These are phyloP conservation scores for Pristionchus entomophagus DNA, from an alignment of 2,888 invertebrate species.

Conservation along the genomic window DNA sequence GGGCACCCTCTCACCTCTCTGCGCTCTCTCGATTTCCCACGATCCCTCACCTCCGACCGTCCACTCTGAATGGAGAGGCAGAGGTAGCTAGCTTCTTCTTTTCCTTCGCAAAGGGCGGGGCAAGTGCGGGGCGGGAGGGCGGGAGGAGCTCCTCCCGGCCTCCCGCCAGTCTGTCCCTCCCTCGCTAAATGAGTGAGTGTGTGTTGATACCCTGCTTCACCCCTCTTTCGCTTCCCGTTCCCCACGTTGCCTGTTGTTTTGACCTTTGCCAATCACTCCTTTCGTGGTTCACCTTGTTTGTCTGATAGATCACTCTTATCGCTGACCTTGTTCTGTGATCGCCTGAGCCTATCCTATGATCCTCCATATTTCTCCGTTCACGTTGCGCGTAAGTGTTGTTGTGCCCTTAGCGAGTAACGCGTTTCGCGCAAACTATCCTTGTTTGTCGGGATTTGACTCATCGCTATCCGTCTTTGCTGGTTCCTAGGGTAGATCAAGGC, in stretches of 20 bases:
- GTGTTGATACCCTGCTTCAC: neutral
- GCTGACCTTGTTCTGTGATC: neutral
- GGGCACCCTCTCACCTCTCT: too few species aligned
- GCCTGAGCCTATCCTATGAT: too few species aligned
- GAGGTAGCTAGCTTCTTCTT: neutral
- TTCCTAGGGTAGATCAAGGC: too few species aligned
- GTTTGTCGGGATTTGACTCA: too few species aligned
- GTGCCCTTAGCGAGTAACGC: too few species aligned
- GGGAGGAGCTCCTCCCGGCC: neutral
- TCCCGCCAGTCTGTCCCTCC: neutral
- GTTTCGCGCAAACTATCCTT: too few species aligned
- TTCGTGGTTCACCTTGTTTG: neutral
- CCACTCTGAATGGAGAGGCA: neutral
- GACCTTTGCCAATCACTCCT: neutral
- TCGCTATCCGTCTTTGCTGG: too few species aligned
- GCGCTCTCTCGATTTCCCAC: neutral
- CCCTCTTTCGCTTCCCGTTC: neutral
- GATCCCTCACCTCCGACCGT: neutral
- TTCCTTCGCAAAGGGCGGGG: constrained; percentile 22
- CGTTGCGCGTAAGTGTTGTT: too few species aligned
- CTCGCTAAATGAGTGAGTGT: neutral
- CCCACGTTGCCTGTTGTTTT: neutral
- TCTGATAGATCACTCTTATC: neutral
- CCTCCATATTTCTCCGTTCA: too few species aligned
- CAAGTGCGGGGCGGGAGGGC: constrained; percentile 17